Conservation (phyloP, 2,797 vertebrate species). For the Echeneis naucrates region DNA sequence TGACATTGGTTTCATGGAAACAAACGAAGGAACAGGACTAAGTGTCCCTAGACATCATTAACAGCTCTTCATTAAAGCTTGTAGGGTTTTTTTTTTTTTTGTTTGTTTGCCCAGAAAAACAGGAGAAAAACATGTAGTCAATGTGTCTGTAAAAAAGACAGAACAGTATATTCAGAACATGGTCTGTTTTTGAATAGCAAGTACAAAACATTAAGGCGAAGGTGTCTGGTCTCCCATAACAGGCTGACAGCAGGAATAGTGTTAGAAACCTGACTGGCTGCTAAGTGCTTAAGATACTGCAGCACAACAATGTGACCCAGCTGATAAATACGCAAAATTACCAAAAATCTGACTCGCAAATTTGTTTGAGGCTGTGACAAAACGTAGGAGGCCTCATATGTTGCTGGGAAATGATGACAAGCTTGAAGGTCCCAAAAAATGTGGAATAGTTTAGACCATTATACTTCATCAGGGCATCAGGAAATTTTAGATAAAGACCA, state of each 20-base stretch:
- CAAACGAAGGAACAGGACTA: background rate
- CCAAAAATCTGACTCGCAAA: background rate
- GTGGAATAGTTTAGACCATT: background rate
- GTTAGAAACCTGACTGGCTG: background rate
- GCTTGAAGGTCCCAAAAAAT: background rate
- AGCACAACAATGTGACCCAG: background rate
- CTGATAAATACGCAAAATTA: background rate
- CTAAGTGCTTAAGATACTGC: too few relatives aligned
- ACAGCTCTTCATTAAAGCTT: conserved; percentile 5
- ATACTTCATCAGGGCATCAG: too few relatives aligned
- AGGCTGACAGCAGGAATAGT: background rate
- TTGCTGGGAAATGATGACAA: background rate
- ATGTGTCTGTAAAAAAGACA: too few relatives aligned
- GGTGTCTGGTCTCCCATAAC: too few relatives aligned
- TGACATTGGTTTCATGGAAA: background rate
- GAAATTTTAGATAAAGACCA: too few relatives aligned
- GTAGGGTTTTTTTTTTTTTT: too few relatives aligned
- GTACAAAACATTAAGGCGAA: background rate
- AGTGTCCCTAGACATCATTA: background rate
- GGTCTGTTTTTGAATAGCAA: conserved; percentile 18
- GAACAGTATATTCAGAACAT: too few relatives aligned
- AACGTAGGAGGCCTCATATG: background rate
- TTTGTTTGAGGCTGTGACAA: background rate
- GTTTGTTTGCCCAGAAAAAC: too few relatives aligned
- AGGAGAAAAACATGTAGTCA: too few relatives aligned